Conservation (phyloP, 2,113 vertebrate species). For the Burhinus oedicnemus region DNA sequence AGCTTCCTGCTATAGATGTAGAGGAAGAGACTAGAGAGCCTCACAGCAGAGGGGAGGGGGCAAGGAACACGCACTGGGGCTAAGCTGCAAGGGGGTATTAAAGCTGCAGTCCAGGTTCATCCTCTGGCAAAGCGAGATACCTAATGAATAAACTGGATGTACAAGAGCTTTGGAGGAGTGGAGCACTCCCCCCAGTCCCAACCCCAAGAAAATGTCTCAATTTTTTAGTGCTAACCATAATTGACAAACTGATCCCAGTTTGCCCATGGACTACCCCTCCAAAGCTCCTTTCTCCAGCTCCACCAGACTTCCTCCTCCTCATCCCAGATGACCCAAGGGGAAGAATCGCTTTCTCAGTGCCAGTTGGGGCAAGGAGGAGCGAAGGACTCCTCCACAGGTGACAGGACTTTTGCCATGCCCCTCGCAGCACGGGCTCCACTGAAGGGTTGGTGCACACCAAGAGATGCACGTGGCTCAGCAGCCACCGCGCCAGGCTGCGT, state of each 20-base stretch:
- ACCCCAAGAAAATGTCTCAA: fast-evolving
- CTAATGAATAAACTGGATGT: not conserved
- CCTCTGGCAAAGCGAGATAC: not conserved
- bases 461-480: fast-evolving
- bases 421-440: not conserved
- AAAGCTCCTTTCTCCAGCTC: not conserved
- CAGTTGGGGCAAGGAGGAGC: not conserved
- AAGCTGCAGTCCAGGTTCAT: not conserved
- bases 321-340: not conserved
- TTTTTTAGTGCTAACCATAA: not conserved
- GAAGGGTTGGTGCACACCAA: not conserved
- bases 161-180: not conserved
- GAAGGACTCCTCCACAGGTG: not conserved
- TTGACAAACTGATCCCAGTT: not conserved
- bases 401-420: not conserved
- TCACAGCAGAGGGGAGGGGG: not conserved
- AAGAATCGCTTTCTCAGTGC: not conserved
- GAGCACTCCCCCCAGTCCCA: not conserved
- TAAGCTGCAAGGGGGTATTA: not conserved
- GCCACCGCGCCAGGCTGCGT: not conserved
- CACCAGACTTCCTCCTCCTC: not conserved
- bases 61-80: not conserved
- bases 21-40: not conserved
- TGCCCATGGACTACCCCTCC: not conserved
- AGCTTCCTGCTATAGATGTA: not conserved